phyloP scores from a whole-genome alignment of 2,888 invertebrate species.

The Odontothrips loti region DNA sequence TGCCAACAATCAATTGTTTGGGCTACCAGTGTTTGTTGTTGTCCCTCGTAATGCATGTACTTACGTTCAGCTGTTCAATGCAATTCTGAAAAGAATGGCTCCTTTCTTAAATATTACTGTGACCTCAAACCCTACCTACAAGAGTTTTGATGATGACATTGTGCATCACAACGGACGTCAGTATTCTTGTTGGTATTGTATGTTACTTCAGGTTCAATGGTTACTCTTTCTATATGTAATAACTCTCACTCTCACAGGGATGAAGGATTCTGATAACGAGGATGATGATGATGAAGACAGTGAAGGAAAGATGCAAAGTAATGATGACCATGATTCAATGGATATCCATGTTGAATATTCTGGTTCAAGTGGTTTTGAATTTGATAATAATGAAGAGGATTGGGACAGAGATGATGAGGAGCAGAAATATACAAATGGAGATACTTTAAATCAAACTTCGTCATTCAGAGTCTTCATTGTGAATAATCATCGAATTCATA shows the following conservation, averaged over 20 bases:
- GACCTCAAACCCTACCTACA: background rate
- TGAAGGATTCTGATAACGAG: background rate
- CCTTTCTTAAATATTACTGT: slow-evolving; percentile 29
- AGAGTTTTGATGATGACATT: slow-evolving; percentile 3
- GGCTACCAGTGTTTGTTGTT: slow-evolving; percentile 35
- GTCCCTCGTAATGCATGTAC: slow-evolving; percentile 34
- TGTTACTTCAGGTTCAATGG: too few species aligned
- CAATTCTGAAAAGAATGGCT: slow-evolving; percentile 34
- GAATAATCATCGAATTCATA: slow-evolving; percentile 1
- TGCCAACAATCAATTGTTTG: slow-evolving; percentile 35
- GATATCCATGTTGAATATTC: slow-evolving; percentile 8
- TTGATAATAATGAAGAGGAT: background rate
- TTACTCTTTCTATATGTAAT: background rate
- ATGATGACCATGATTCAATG: background rate
- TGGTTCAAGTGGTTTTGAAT: background rate
- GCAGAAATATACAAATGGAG: background rate
- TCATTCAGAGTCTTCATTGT: background rate
- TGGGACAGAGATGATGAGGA: slow-evolving; percentile 11
- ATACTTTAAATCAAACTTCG: background rate
- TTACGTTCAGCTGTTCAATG: slow-evolving; percentile 33
- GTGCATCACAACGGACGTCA: background rate
- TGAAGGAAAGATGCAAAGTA: background rate
- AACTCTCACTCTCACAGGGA: background rate
- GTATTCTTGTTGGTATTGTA: background rate
- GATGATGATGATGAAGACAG: background rate